Evolutionary conservation across 2,888 invertebrate species (phyloP).

Genomic region (Ceriagrion tenellum): DNA sequence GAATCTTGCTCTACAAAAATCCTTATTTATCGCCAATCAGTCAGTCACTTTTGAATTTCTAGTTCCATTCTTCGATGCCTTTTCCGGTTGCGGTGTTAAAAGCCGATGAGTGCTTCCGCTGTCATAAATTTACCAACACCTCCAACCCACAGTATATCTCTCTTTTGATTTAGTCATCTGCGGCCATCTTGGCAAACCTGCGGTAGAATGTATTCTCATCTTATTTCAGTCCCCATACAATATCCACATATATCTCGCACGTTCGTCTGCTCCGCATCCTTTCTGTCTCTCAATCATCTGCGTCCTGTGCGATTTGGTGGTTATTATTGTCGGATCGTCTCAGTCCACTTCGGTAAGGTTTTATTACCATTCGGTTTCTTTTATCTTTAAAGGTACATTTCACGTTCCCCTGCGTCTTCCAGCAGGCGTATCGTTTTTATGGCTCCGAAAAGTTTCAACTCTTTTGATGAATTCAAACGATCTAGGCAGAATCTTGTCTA

Average conservation of each 20-base stretch:
- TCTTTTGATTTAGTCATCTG: neutral
- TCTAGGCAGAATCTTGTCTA: neutral
- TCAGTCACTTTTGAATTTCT: neutral
- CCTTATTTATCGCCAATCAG: neutral
- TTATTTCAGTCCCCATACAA: conserved; percentile 20
- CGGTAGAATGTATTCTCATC: neutral
- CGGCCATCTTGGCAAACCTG: neutral
- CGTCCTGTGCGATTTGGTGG: neutral
- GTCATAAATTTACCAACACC: neutral
- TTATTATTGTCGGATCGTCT: conserved; percentile 24
- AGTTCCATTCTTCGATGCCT: neutral
- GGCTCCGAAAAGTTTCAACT: neutral
- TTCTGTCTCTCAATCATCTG: no score
- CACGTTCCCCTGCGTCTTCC: neutral
- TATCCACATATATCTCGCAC: no score
- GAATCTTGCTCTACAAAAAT: no score
- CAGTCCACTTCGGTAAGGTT: neutral
- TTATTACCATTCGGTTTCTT: conserved; percentile 17
- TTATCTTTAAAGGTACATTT: conserved; percentile 4
- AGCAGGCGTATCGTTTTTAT: neutral
- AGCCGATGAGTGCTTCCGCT: neutral
- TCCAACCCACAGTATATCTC: neutral
- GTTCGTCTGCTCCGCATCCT: neutral
- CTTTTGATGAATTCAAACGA: neutral
- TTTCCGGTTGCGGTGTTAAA: neutral